Percentiles rank a stretch among this genome's conserved stretches.
Conservation (phyloP, 2,797 vertebrate genomes). For the Merluccius polli region DNA sequence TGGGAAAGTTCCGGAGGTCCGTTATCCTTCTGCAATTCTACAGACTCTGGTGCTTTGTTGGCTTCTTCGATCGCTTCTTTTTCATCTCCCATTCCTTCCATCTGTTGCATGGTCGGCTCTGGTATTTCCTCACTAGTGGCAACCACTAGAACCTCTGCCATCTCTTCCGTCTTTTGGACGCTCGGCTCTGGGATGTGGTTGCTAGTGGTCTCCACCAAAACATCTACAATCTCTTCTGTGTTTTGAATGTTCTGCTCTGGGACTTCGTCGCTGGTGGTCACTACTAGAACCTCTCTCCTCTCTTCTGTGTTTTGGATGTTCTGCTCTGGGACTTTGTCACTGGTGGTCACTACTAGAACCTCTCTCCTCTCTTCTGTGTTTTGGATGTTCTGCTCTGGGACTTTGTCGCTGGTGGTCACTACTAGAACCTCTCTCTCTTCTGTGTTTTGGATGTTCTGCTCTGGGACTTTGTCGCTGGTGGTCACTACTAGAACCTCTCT, state of each 20-base stretch:
- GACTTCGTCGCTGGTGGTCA: background rate
- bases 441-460: background rate
- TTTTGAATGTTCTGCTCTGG: constrained; percentile 1
- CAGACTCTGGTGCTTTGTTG: constrained; percentile 21
- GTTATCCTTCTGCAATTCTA: constrained; percentile 33
- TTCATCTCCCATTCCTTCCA: constrained; percentile 11
- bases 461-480: background rate
- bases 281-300: background rate
- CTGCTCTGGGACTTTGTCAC: background rate
- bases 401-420: background rate
- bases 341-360: background rate
- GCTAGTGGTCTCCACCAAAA: background rate
- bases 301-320: background rate
- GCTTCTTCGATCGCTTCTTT: constrained; percentile 24
- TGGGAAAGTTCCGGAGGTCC: constrained; percentile 25
- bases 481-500: background rate
- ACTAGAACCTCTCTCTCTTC: background rate
- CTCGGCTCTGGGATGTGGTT: background rate
- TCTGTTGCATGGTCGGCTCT: background rate
- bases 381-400: background rate
- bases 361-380: background rate
- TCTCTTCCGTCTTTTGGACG: background rate
- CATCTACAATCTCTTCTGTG: constrained; percentile 11
- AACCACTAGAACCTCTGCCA: constrained; percentile 4
- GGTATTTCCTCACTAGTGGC: background rate